Conservation (phyloP, 2,888 invertebrate species). For the Peribatodes rhomboidaria region DNA sequence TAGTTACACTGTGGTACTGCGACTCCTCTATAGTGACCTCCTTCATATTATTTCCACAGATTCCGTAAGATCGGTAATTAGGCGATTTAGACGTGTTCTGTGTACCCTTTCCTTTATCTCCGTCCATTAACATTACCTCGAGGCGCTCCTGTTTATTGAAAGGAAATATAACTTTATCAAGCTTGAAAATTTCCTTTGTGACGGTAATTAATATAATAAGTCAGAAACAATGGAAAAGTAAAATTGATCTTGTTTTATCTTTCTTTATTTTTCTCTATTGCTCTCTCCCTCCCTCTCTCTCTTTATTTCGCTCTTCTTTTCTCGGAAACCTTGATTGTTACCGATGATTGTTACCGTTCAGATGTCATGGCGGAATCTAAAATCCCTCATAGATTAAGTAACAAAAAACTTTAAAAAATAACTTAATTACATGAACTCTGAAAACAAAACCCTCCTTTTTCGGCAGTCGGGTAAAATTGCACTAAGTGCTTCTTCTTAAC, state of each 20-base stretch:
- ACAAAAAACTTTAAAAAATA: too few relatives aligned
- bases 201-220: background rate
- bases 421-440: background rate
- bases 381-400: too few relatives aligned
- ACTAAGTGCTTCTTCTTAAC: too few relatives aligned
- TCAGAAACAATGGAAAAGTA: background rate
- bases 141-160: slow-evolving; percentile 18
- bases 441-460: too few relatives aligned
- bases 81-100: slow-evolving; percentile 8
- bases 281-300: too few relatives aligned
- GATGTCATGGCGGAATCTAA: too few relatives aligned
- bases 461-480: too few relatives aligned
- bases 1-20: slow-evolving; percentile 20
- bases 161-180: slow-evolving; percentile 11
- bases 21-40: background rate
- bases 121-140: slow-evolving; percentile 26
- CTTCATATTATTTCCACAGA: slow-evolving; percentile 27
- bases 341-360: too few relatives aligned
- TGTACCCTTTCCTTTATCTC: slow-evolving; percentile 20
- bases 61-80: slow-evolving; percentile 27
- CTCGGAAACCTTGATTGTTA: too few relatives aligned
- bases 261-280: background rate
- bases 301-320: too few relatives aligned
- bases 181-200: background rate
- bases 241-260: too few relatives aligned